Evolutionary conservation across 2,113 vertebrate genomes (phyloP).

Genomic region (Pituophis catenifer): DNA sequence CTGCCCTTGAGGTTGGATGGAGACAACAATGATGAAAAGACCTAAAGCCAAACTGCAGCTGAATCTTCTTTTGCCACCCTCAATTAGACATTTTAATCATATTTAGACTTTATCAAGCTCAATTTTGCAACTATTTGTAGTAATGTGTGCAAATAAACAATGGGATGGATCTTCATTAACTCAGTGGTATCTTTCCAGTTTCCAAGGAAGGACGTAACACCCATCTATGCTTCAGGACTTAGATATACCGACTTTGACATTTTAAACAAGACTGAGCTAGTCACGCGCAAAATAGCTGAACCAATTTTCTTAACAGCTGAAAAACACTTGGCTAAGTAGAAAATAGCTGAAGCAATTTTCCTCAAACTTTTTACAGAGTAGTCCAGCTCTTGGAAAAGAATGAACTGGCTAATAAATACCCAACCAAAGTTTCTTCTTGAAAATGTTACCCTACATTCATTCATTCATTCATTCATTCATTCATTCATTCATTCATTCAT

Average conservation of each 20-base stretch:
- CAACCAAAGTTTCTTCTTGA: conserved; percentile 5
- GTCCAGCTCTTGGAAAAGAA: conserved; percentile 50
- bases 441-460: not conserved
- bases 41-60: not conserved
- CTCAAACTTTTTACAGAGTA: conserved; percentile 45
- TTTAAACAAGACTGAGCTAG: conserved; percentile 56
- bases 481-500: not conserved
- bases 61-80: not conserved
- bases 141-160: not conserved
- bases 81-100: not conserved
- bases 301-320: conserved; percentile 69
- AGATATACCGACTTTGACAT: conserved; percentile 36
- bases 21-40: not conserved
- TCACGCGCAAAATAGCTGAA: conserved; percentile 55
- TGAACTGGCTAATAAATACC: conserved; percentile 25
- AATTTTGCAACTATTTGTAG: not conserved
- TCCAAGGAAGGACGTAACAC: conserved; percentile 27
- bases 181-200: conserved; percentile 1
- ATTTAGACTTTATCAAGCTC: not conserved
- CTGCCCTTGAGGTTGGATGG: not conserved
- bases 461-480: not conserved
- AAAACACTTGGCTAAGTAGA: conserved; percentile 64
- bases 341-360: conserved; percentile 65
- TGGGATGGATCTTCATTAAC: not conserved
- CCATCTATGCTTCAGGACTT: conserved; percentile 41